Conservation (phyloP, 2,797 vertebrate species). For the Peromyscus eremicus region DNA sequence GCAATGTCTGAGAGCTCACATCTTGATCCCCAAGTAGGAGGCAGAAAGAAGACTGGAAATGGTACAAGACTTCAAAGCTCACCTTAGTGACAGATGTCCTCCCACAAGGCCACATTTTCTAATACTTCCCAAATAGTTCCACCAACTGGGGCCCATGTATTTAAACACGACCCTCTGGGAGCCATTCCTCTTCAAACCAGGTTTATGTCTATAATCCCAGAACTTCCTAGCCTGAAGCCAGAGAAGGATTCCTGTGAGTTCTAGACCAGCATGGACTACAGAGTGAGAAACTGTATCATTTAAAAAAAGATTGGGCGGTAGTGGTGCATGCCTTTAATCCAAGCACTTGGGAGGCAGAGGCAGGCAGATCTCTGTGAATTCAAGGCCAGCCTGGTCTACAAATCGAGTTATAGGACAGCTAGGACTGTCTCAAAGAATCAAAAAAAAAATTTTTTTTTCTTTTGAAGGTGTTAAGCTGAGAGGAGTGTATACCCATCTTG, state of each 20-base stretch:
- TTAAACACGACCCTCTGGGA: neutral
- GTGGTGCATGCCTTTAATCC: no score
- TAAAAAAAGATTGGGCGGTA: no score
- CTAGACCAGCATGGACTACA: neutral
- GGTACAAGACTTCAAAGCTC: neutral
- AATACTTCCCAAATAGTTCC: neutral
- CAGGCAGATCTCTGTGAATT: no score
- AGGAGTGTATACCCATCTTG: neutral
- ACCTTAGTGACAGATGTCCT: neutral
- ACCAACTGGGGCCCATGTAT: neutral
- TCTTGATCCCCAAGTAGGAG: neutral
- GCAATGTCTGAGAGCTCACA: neutral
- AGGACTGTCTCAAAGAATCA: no score
- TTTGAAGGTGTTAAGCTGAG: slow-evolving; percentile 38
- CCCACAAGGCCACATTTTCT: neutral
- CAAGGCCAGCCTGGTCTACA: no score
- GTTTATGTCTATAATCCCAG: neutral
- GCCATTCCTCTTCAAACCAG: neutral
- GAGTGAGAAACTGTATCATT: neutral
- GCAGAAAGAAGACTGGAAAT: neutral
- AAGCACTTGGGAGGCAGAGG: no score
- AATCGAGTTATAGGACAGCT: no score
- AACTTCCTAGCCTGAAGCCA: neutral
- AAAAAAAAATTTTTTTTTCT: neutral
- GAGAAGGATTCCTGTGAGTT: neutral